Percentiles rank a stretch among this genome's conserved stretches.
phyloP scores from a whole-genome alignment of 2,888 invertebrate species.

The Amorpha juglandis region DNA sequence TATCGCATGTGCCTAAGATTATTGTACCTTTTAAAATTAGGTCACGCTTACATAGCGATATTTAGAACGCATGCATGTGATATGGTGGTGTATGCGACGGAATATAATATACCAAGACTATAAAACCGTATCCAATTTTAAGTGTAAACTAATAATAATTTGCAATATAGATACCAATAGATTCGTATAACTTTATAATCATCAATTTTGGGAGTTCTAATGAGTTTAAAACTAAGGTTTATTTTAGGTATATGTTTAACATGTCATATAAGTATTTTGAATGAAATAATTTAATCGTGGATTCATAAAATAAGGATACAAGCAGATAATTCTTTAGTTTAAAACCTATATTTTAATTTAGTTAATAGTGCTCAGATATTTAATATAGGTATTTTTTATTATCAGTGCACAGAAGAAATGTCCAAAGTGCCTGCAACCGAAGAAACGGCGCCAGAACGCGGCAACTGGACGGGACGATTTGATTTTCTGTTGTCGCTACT shows the following conservation, averaged over 20 bases:
- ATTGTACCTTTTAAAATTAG: constrained; percentile 12
- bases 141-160: no score
- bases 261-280: no score
- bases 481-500: constrained; percentile 89
- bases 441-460: constrained; percentile 83
- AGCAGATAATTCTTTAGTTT: no score
- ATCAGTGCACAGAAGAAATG: constrained; percentile 48
- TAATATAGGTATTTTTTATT: constrained; percentile 25
- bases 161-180: no score
- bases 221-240: no score
- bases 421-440: constrained; percentile 50
- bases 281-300: no score
- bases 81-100: constrained; percentile 8
- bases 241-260: no score
- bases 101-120: not conserved
- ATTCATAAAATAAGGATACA: no score
- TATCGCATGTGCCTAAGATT: constrained; percentile 3
- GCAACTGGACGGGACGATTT: constrained; percentile 90
- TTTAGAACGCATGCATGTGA: constrained; percentile 15
- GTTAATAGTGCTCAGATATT: not conserved
- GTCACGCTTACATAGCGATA: constrained; percentile 16
- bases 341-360: not conserved
- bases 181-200: no score
- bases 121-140: no score
- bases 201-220: no score